These are phyloP conservation scores for Porites australiensis DNA, from an alignment of 64 coral and sea anemone species.

Conservation along the genomic window DNA sequence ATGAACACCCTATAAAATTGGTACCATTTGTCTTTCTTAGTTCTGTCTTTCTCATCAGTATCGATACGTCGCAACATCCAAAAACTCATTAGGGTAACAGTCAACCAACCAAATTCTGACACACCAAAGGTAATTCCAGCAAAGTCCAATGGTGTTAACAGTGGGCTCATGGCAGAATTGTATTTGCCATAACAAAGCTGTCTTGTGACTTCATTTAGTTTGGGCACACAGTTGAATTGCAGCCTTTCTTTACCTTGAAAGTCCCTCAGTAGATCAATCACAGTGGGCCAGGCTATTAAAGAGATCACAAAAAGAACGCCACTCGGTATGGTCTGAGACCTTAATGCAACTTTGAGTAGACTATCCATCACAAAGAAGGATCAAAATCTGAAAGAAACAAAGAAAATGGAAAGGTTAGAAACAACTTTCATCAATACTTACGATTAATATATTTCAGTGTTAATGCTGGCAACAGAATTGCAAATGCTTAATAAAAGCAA, in stretches of 20 bases:
- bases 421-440: too few relatives aligned
- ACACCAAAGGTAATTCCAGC: constrained; percentile 17
- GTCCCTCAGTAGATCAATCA: not conserved
- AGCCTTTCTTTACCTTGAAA: constrained; percentile 21
- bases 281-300: not conserved
- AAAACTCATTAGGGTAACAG: not conserved
- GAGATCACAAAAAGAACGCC: not conserved
- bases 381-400: too few relatives aligned
- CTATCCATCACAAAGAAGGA: not conserved
- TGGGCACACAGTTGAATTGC: not conserved
- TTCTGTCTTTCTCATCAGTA: too few relatives aligned
- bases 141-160: constrained; percentile 15
- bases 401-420: too few relatives aligned
- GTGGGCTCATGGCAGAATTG: constrained; percentile 19
- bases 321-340: not conserved
- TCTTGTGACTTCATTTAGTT: not conserved
- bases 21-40: too few relatives aligned
- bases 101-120: not conserved
- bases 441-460: too few relatives aligned
- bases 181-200: constrained; percentile 9
- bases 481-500: too few relatives aligned
- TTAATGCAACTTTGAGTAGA: not conserved
- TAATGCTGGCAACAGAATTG: too few relatives aligned
- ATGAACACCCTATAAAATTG: not conserved
- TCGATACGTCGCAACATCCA: not conserved